phyloP scores from a whole-genome alignment of 2,113 vertebrate species.

The Sturnira hondurensis region DNA sequence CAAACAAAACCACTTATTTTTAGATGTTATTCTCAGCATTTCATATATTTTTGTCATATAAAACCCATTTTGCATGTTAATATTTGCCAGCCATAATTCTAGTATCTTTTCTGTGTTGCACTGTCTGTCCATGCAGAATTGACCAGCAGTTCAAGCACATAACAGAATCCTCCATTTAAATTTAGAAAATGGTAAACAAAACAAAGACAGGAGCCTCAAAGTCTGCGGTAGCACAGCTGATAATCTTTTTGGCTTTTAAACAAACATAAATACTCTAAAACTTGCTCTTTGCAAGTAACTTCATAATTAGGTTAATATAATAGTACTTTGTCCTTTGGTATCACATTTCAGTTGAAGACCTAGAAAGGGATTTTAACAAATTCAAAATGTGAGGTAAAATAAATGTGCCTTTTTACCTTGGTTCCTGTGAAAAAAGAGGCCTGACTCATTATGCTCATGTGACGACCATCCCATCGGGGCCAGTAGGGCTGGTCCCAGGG shows the following conservation, averaged over 20 bases:
- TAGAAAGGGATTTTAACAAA: conserved; percentile 60
- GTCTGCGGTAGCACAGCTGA: conserved; percentile 38
- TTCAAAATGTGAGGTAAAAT: neutral
- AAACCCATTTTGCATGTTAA: neutral
- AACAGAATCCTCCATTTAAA: conserved; percentile 34
- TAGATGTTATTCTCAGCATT: conserved; percentile 20
- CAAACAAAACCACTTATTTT: neutral
- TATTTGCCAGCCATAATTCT: neutral
- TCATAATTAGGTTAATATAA: conserved; percentile 57
- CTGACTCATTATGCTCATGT: neutral
- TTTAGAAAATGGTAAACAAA: conserved; percentile 59
- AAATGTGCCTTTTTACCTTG: conserved; percentile 31
- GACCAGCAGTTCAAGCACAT: neutral
- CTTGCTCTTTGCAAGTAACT: conserved; percentile 58
- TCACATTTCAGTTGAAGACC: conserved; percentile 53
- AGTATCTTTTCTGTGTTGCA: neutral
- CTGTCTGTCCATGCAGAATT: neutral
- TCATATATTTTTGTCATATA: neutral
- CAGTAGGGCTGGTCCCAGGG: neutral
- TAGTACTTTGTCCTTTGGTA: conserved; percentile 47
- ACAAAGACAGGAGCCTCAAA: conserved; percentile 53
- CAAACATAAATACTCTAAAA: conserved; percentile 50
- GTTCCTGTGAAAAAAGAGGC: conserved; percentile 30
- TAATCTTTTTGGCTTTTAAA: conserved; percentile 56
- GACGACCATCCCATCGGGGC: neutral